phyloP scores from a whole-genome alignment of 2,797 vertebrate genomes.

The Serranus cabrilla region DNA sequence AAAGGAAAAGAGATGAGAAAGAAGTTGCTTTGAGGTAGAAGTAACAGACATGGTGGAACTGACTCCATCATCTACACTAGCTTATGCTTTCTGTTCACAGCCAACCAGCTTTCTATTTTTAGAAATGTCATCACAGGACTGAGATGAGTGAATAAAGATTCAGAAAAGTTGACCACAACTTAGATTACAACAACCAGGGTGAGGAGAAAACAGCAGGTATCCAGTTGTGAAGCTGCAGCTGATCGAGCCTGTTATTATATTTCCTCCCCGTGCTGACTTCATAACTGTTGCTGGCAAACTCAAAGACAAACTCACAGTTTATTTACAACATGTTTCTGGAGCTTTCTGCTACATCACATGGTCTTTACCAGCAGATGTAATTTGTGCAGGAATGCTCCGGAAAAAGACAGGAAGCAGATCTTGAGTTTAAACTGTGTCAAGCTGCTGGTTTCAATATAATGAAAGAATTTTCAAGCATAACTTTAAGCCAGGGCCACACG shows the following conservation, averaged over 20 bases:
- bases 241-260: conserved; percentile 22
- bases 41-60: conserved; percentile 37
- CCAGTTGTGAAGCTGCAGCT: not conserved
- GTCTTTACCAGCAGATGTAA: not conserved
- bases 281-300: not conserved
- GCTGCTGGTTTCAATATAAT: not conserved
- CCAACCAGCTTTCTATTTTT: conserved; percentile 62
- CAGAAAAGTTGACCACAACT: conserved; percentile 32
- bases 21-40: conserved; percentile 35
- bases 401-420: not conserved
- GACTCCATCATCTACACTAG: conserved; percentile 49
- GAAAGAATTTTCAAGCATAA: not conserved
- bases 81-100: conserved; percentile 44
- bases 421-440: not conserved
- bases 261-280: conserved; percentile 46
- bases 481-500: not conserved
- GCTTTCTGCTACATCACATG: not conserved
- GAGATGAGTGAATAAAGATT: conserved; percentile 34
- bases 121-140: conserved; percentile 45
- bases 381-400: not conserved
- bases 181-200: conserved; percentile 12
- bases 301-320: not conserved
- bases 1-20: conserved; percentile 1
- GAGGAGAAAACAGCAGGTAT: conserved; percentile 19
- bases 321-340: not conserved